phyloP scores from a whole-genome alignment of 2,113 vertebrate species.

The Lophochroa leadbeateri region DNA sequence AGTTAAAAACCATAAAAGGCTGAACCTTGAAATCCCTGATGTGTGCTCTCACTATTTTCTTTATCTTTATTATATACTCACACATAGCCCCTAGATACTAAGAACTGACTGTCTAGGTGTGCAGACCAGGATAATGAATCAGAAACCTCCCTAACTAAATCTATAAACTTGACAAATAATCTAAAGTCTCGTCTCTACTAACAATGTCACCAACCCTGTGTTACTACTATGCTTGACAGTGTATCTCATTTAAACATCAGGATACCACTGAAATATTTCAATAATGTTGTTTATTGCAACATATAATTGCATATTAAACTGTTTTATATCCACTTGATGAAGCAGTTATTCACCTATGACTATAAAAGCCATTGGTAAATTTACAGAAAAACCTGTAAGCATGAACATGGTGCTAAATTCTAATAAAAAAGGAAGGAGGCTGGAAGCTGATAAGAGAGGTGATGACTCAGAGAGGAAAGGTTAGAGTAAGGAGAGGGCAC shows the following conservation, averaged over 20 bases:
- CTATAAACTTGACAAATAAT: neutral
- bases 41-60: neutral
- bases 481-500: neutral
- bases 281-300: neutral
- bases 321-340: neutral
- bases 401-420: neutral
- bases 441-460: neutral
- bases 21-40: neutral
- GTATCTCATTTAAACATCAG: neutral
- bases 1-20: neutral
- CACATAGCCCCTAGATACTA: neutral
- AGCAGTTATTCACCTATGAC: neutral
- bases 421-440: neutral
- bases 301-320: neutral
- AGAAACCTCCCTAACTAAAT: neutral
- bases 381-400: neutral
- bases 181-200: neutral
- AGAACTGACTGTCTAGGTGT: neutral
- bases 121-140: neutral
- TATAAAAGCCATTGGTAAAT: neutral
- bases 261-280: neutral
- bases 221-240: neutral
- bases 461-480: neutral
- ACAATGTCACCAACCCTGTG: neutral
- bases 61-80: neutral